Evolutionary conservation across 2,113 vertebrate genomes (phyloP), one percentile per base, ranked within the genome.

Genomic region (Pituophis catenifer): DNA sequence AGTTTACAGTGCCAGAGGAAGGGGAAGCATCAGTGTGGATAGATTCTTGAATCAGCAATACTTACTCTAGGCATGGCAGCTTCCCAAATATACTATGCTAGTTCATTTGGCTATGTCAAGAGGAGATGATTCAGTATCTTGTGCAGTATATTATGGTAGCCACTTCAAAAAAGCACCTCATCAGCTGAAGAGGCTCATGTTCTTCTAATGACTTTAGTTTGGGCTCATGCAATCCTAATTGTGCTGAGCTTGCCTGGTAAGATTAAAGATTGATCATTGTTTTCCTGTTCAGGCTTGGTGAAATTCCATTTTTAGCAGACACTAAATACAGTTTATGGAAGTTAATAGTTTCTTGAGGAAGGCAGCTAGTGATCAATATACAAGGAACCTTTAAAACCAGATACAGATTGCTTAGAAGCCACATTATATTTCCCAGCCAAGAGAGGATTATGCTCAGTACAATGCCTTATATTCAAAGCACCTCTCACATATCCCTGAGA

Each of bases 321-420:
- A 65, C 48, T 23, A 88, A 81, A 55, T 10, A 11, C 17, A 81
- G 33, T 81, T 44, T 55, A n/a, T 65, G 52, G 5, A 75, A 38
- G 62, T 24, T 91, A 88, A 57, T 81, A 26, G 12, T 54, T 89
- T n/a, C 0, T 9, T 0, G 59, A 29, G 33, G 26, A 93, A 93
- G 86, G n/a, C 8, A 50, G 24, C 75, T 81, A 44, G 75, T 44
- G 75, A 44, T 81, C 33, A 91, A 23, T n/a, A 90, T 65, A 19
- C 9, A 52, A 0, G 52, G 59, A 8, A 19, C 91, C 57, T 86
- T 0, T 0, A 91, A 50, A 93, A 92, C 50, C 33, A 65, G 38
- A 62, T 55, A 26, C 13, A 90, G 33, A 5, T n/a, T 48, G 52
- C 21, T 53, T 50, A 52, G 15, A 86, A 93, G 81, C 24, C 44